A percentile compares a stretch with the other conserved stretches of the same genome.
phyloP scores from a whole-genome alignment of 2,888 invertebrate genomes.

The Seira musarum region DNA sequence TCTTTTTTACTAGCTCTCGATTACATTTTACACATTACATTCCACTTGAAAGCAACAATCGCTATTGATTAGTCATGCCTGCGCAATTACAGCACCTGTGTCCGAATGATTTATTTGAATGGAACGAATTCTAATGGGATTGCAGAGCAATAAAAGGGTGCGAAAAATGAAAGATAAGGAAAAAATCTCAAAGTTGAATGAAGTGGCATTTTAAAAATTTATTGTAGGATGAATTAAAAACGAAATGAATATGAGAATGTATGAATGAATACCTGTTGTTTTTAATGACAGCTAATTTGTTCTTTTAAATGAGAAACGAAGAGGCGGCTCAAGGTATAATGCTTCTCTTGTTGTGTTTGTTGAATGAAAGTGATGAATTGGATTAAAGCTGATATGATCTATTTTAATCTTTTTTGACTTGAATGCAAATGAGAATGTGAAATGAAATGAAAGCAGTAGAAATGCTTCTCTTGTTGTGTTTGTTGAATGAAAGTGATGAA shows the following conservation, averaged over 20 bases:
- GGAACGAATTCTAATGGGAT: no score
- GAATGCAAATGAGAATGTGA: no score
- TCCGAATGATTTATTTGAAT: constrained; percentile 10
- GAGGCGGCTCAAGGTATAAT: constrained; percentile 24
- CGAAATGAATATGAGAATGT: neutral
- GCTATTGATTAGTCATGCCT: constrained; percentile 48
- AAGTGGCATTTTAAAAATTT: no score
- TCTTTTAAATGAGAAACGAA: no score
- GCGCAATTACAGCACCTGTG: constrained; percentile 37
- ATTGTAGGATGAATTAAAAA: constrained; percentile 11
- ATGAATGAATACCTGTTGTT: constrained; percentile 5
- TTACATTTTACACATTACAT: no score
- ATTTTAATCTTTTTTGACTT: constrained; percentile 36
- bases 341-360: no score
- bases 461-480: constrained; percentile 31
- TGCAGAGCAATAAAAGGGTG: neutral
- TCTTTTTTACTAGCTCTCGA: no score
- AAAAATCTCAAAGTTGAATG: neutral
- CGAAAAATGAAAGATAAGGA: neutral
- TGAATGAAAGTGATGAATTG: constrained; percentile 30
- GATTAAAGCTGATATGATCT: constrained; percentile 38
- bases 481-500: no score
- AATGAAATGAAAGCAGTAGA: no score
- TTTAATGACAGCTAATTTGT: constrained; percentile 44
- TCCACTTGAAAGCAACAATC: neutral